These are phyloP conservation scores for Vireo altiloquus DNA, from an alignment of 2,113 vertebrate species.

Conservation along the genomic window DNA sequence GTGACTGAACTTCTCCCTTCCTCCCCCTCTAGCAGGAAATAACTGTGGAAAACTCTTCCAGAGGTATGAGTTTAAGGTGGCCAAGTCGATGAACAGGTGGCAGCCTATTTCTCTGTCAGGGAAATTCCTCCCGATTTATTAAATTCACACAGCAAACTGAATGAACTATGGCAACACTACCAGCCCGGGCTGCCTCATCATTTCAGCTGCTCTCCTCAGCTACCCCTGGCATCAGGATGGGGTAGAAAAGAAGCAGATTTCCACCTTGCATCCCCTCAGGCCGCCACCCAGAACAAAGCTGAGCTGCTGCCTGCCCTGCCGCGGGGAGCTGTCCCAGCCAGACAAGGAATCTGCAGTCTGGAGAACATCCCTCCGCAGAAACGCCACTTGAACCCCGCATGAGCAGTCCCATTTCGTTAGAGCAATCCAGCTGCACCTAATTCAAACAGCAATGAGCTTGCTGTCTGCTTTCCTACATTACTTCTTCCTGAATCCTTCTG, in stretches of 20 bases:
- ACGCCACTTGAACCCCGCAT: background rate
- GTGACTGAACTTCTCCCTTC: background rate
- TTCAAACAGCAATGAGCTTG: constrained; percentile 33
- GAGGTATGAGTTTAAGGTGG: background rate
- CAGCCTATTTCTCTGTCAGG: background rate
- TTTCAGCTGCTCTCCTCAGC: background rate
- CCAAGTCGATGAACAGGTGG: background rate
- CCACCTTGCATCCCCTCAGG: background rate
- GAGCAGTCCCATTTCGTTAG: background rate
- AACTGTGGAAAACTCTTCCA: background rate
- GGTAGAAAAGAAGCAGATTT: background rate
- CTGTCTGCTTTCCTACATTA: constrained; percentile 4
- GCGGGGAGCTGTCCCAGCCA: background rate
- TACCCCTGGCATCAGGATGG: background rate
- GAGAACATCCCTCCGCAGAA: background rate
- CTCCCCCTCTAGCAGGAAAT: background rate
- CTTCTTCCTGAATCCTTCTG: constrained; percentile 16
- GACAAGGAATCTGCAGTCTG: background rate
- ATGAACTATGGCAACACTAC: background rate
- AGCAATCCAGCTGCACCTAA: background rate
- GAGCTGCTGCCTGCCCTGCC: background rate
- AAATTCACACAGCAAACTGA: background rate
- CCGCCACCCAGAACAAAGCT: background rate
- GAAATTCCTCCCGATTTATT: background rate
- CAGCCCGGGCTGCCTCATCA: background rate